Evolutionary conservation across 2,113 vertebrate genomes (phyloP).

Genomic region (Aspidoscelis tigris): DNA sequence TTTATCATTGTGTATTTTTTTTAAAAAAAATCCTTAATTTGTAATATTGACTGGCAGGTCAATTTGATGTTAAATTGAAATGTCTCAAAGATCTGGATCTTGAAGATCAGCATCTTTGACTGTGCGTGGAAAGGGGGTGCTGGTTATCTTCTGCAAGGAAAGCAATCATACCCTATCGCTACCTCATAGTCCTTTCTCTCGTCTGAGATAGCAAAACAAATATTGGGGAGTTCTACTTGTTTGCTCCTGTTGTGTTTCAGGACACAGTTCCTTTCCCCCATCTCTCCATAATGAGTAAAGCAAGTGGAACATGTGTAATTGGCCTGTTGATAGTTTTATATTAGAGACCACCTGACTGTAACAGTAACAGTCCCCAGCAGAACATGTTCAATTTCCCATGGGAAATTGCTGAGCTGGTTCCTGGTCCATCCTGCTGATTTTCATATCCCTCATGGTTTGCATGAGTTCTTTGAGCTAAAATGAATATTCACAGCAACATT

Average conservation of each 20-base stretch:
- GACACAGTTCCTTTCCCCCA: not conserved
- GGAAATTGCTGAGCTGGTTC: not conserved
- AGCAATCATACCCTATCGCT: too few species aligned
- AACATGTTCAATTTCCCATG: not conserved
- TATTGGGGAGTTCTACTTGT: too few species aligned
- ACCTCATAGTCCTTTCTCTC: too few species aligned
- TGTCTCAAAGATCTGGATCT: too few species aligned
- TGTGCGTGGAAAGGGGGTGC: too few species aligned
- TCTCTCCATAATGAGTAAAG: not conserved
- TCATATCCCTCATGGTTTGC: not conserved
- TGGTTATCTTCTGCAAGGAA: too few species aligned
- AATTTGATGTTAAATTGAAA: too few species aligned
- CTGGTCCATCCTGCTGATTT: constrained; percentile 7
- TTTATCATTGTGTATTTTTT: too few species aligned
- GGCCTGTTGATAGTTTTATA: constrained; percentile 6
- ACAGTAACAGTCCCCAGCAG: not conserved
- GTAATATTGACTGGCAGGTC: too few species aligned
- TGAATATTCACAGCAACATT: constrained; percentile 26
- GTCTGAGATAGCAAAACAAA: too few species aligned
- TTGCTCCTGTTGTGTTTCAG: not conserved
- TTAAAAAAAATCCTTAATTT: too few species aligned
- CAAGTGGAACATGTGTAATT: not conserved
- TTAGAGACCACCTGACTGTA: constrained; percentile 17
- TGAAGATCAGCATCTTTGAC: too few species aligned
- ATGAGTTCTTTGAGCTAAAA: constrained; percentile 7